Evolutionary conservation across 2,113 vertebrate species (phyloP), one percentile per base, ranked within the genome.

Genomic region (Suncus etruscus): DNA sequence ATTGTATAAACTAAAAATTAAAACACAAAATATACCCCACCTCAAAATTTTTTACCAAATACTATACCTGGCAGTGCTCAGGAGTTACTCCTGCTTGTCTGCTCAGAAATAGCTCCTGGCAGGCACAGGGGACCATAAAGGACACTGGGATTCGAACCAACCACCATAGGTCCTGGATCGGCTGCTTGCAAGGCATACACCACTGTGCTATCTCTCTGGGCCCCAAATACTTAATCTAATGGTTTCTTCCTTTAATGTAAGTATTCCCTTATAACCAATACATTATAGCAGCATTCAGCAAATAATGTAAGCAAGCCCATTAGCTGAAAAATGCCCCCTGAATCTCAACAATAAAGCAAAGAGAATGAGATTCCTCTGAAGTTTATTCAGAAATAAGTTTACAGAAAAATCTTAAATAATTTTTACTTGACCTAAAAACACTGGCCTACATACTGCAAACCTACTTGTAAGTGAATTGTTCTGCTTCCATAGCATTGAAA

Each of bases 1-100:
- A 83, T 63, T 92, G 24, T 81, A 50, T 39, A 83, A 11, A n/a
- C 73, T 86, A 81, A 81, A 94, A 20, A 91, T 69, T 5, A 86
- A 93, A 89, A 85, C 29, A 87, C 65, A 86, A 89, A 50, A 47
- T 87, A 51, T 63, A 12, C 47, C 31, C 39, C 18, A 3, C 31
- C 32, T 85, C 27, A 72, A 83, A 87, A 68, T 87, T 66, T 83
- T 58, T 82, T 58, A 73, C 9, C 39, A 77, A 39, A 78, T 86
- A 74, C 25, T 6, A 39, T 47, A n/a, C n/a, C n/a, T n/a, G n/a
- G n/a, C n/a, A n/a, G n/a, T n/a, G n/a, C n/a, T n/a, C n/a, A n/a
- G n/a, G n/a, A n/a, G n/a, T n/a, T n/a, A n/a, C n/a, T n/a, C n/a
- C n/a, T n/a, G n/a, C n/a, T n/a, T n/a, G n/a, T n/a, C n/a, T n/a